These are phyloP conservation scores for Hofmannophila pseudospretella DNA, from an alignment of 2,888 invertebrate genomes.

Conservation along the genomic window DNA sequence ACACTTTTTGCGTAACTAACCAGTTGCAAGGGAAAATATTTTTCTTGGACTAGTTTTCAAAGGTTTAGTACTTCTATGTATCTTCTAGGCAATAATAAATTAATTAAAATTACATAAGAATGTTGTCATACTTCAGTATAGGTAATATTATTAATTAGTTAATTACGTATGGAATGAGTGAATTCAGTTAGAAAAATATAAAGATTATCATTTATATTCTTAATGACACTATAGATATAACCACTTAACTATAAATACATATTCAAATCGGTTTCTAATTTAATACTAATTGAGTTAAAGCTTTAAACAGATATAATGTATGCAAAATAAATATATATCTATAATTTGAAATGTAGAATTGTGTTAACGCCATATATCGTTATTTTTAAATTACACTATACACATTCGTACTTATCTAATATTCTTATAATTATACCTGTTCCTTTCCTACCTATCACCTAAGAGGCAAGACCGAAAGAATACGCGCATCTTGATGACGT, in stretches of 20 bases:
- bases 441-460: no score
- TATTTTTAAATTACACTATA: no score
- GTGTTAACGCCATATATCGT: no score
- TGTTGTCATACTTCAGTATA: background rate
- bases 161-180: no score
- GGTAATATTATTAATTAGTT: background rate
- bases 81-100: background rate
- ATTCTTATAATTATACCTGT: no score
- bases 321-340: no score
- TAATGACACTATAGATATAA: slow-evolving; percentile 5
- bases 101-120: background rate
- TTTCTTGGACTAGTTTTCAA: slow-evolving; percentile 12
- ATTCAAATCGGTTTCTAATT: background rate
- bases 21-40: slow-evolving; percentile 16
- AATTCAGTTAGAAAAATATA: background rate
- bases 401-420: no score
- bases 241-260: background rate
- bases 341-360: no score
- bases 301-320: no score
- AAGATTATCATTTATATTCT: background rate
- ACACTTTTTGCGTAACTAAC: slow-evolving; percentile 23
- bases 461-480: no score
- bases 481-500: no score
- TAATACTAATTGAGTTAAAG: background rate
- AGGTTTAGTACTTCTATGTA: background rate